Base-by-base conservation (phyloP, 1,140 invertebrate species). In the Pollicipes pollicipes region DNA sequence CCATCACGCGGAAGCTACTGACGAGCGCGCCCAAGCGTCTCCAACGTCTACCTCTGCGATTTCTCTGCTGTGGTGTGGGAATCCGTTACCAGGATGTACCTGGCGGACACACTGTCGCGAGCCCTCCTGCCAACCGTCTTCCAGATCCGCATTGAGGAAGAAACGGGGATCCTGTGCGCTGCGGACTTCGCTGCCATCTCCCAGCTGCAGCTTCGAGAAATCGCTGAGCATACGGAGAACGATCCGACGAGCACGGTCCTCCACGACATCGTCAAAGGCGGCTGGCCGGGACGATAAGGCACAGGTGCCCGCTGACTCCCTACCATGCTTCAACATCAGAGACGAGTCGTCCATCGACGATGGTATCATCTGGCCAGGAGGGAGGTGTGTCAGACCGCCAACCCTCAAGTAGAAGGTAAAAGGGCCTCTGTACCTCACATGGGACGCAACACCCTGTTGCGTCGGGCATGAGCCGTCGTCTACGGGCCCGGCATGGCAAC, bases 21-120 rank as follows among this genome's bases (percentile, higher is more conserved):
- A 70, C 58, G 27, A 32, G 63, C 24, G 64, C 64, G n/a, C n/a
- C 69, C n/a, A 66, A 58, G 68, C 30, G 69, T n/a, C 30, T 70
- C 26, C 69, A 70, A 17, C n/a, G 32, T 26, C 63, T 70, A 66
- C 37, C 30, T 58, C 69, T 69, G 4, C 30, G 58, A 3, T 13
- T 70, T 30, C 30, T 66, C 2, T 28, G 68, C 8, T 70, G 66
- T 68, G n/a, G 66, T 28, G 30, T 70, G 24, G 30, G 6, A n/a
- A 66, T 70, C 32, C 63, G 68, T 29, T 70, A 70, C 30, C 45
- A 58, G 45, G 10, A 58, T 58, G 45, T 58, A 58, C 45, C 45
- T 58, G 45, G 45, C 45, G 10, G 45, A 58, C 45, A 58, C 45
- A 16, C 32, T 35, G 32, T 35, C 32, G 16, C 32, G 32, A 16